phyloP scores from a whole-genome alignment of 2,113 vertebrate genomes.

The Urocynchramus pylzowi region DNA sequence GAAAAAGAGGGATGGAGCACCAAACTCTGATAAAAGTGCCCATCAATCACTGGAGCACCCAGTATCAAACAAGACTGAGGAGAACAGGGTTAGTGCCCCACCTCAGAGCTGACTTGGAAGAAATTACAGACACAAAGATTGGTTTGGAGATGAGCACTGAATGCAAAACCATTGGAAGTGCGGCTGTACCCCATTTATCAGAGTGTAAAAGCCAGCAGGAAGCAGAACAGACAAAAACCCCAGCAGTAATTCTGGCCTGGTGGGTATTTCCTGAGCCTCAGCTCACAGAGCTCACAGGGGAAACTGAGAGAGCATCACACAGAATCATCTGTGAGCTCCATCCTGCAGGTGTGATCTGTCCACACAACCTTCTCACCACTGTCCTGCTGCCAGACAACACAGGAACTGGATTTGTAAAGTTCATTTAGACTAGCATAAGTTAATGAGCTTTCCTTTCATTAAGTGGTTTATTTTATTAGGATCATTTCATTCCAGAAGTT shows the following conservation, averaged over 20 bases:
- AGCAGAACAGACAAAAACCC: background rate
- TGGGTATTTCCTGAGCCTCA: background rate
- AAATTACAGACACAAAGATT: background rate
- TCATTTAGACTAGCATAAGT: background rate
- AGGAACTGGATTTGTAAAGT: rapidly evolving
- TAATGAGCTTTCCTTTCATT: background rate
- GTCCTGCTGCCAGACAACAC: background rate
- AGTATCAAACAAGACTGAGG: rapidly evolving
- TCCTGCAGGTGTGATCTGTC: background rate
- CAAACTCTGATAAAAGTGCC: background rate
- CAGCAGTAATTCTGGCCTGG: rapidly evolving
- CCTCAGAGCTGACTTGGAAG: background rate
- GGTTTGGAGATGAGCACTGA: background rate
- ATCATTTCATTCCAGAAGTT: background rate
- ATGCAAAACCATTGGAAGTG: background rate
- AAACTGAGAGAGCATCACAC: background rate
- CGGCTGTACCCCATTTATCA: background rate
- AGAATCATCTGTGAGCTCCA: background rate
- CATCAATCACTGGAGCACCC: background rate
- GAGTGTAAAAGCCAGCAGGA: background rate
- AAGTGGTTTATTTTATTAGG: background rate
- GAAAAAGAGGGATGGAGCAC: background rate
- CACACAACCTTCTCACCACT: background rate
- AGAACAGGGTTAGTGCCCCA: background rate
- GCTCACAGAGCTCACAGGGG: background rate